Evolutionary conservation across 2,113 vertebrate species (phyloP).

Genomic region (Gadus chalcogrammus): DNA sequence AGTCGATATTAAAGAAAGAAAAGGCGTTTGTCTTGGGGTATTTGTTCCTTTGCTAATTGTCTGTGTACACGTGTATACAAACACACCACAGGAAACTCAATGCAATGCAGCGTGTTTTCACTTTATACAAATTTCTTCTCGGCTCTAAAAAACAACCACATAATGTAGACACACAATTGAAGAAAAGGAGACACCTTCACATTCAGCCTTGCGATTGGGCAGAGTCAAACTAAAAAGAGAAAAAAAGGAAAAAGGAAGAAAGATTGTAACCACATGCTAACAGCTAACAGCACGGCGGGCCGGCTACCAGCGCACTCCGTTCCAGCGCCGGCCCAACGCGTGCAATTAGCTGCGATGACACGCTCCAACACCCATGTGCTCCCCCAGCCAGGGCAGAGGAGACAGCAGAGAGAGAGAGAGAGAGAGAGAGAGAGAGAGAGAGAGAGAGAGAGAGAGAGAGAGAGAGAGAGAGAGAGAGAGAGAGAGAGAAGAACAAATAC

Average conservation of each 20-base stretch:
- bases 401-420: too few relatives aligned
- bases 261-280: constrained; percentile 32
- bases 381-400: constrained; percentile 25
- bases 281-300: constrained; percentile 42
- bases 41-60: constrained; percentile 1
- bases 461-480: constrained; percentile 24
- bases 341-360: constrained; percentile 68
- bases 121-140: too few relatives aligned
- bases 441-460: constrained; percentile 13
- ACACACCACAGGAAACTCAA: background rate
- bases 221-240: background rate
- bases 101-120: too few relatives aligned
- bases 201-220: too few relatives aligned
- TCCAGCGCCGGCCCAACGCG: constrained; percentile 57
- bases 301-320: constrained; percentile 52
- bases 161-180: too few relatives aligned
- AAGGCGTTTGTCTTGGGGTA: constrained; percentile 2
- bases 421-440: constrained; percentile 8
- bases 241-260: background rate
- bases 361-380: constrained; percentile 54
- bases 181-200: too few relatives aligned
- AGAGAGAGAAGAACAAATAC: background rate
- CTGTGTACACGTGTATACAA: background rate
- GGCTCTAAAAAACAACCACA: too few relatives aligned
- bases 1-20: constrained; percentile 8